Evolutionary conservation across 2,888 invertebrate genomes (phyloP).

Genomic region (Marasmarcha lunaedactyla): DNA sequence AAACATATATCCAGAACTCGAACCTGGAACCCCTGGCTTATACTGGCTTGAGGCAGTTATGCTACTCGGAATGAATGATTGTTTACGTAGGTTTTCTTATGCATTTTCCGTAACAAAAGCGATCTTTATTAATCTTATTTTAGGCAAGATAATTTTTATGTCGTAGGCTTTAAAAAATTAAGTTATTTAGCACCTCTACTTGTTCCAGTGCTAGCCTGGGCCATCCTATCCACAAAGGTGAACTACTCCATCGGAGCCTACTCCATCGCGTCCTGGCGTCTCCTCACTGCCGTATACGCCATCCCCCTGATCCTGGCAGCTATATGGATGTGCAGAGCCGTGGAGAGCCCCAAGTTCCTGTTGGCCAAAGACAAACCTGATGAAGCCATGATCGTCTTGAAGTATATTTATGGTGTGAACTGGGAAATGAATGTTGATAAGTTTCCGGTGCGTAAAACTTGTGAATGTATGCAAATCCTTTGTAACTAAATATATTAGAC

Average conservation of each 20-base stretch:
- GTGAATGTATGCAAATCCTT: not conserved
- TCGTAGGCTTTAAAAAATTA: too few relatives aligned
- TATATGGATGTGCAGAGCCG: constrained; percentile 39
- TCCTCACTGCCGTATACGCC: constrained; percentile 75
- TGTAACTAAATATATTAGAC: not conserved
- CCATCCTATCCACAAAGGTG: constrained; percentile 70
- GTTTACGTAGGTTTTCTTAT: too few relatives aligned
- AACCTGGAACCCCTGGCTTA: too few relatives aligned
- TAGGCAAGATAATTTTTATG: too few relatives aligned
- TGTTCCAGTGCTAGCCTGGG: constrained; percentile 75
- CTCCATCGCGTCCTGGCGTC: constrained; percentile 77
- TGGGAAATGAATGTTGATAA: constrained; percentile 28
- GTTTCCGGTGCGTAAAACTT: constrained; percentile 34
- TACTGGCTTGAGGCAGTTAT: too few relatives aligned
- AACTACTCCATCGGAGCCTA: constrained; percentile 33
- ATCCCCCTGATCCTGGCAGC: constrained; percentile 67
- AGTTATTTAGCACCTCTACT: too few relatives aligned
- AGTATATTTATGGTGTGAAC: constrained; percentile 36
- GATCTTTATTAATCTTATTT: too few relatives aligned
- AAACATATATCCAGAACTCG: too few relatives aligned
- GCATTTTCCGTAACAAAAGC: too few relatives aligned
- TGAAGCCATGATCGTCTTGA: constrained; percentile 63
- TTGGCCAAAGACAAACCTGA: constrained; percentile 71
- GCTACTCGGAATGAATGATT: too few relatives aligned
- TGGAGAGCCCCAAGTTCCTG: constrained; percentile 85